Evolutionary conservation across 2,888 invertebrate genomes (phyloP), one percentile per base, ranked within the genome.

Genomic region (Lithophane ornitopus): DNA sequence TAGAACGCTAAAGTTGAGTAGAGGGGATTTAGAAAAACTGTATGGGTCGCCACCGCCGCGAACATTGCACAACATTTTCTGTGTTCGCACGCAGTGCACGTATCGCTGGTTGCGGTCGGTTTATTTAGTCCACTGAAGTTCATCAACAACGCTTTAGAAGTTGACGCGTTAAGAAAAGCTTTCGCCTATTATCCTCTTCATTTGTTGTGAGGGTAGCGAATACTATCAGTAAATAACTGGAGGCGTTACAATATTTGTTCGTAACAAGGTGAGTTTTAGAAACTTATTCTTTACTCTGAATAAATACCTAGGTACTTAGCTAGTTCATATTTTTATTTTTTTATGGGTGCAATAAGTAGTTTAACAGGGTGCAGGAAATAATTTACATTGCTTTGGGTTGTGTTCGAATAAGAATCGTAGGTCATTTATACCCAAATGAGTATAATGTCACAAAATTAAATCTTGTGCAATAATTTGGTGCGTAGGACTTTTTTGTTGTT

Each of bases 61-160:
- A 91, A 88, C 91, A 92, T 96, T 96, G 95, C 96, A 96, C 96
- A 95, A 96, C 86, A 93, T 92, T 96, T 95, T 94, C 90, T 87
- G 87, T 90, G 88, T 88, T 92, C 91, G 85, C 86, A 76, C 88
- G 82, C 90, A 90, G 92, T 88, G 93, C 92, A 88, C 93, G 95
- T 89, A 79, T 88, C 81, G 67, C 68, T 74, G 41, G 52, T 63
- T 63, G 82, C 70, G 77, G 81, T 81, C 70, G 70, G 66, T 77
- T 79, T 70, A 66, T 78, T 71, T 65, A 82, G 63, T 74, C 68
- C 46, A 72, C 66, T 80, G 59, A 80, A 76, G 69, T 87, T 70
- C 52, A 78, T 75, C 81, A 77, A 85, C 74, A 78, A 77, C 76
- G 11, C 49, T 75, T 76, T 65, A 66, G 54, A 75, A 72, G 56